Conservation (phyloP, 2,888 invertebrate species). For the Ptilodon capucinus region DNA sequence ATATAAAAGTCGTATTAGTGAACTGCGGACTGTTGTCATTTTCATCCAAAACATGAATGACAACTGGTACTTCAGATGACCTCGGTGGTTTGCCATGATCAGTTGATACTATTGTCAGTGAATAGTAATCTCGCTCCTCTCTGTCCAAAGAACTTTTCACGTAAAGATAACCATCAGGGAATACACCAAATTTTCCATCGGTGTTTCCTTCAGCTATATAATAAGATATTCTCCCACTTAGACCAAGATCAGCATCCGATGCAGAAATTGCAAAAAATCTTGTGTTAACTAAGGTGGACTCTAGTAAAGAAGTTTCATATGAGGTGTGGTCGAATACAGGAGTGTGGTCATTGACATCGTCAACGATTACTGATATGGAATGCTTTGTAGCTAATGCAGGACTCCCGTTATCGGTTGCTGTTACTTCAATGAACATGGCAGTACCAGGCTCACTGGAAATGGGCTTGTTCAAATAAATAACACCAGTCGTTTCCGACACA, state of each 20-base stretch:
- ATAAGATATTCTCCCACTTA: conserved; percentile 91
- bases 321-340: conserved; percentile 96
- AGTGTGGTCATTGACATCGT: conserved; percentile 97
- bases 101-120: conserved; percentile 91
- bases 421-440: conserved; percentile 88
- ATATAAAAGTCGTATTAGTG: conserved; percentile 94
- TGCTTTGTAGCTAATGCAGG: conserved; percentile 89
- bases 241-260: conserved; percentile 92
- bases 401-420: conserved; percentile 92
- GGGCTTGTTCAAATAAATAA: conserved; percentile 93
- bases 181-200: conserved; percentile 94
- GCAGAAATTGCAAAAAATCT: conserved; percentile 95
- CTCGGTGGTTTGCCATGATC: conserved; percentile 91
- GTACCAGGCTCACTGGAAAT: conserved; percentile 89
- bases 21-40: conserved; percentile 98
- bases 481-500: conserved; percentile 93
- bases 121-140: conserved; percentile 95
- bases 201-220: conserved; percentile 93
- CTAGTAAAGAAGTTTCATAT: conserved; percentile 95
- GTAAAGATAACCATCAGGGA: conserved; percentile 96
- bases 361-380: conserved; percentile 86
- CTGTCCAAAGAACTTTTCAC: conserved; percentile 93
- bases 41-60: conserved; percentile 96
- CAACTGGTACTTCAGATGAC: conserved; percentile 94
- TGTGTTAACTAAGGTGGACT: conserved; percentile 95